A percentile compares a stretch with the other conserved stretches of the same genome.
Conservation (phyloP, 2,888 invertebrate species). For the Cosmia trapezina region DNA sequence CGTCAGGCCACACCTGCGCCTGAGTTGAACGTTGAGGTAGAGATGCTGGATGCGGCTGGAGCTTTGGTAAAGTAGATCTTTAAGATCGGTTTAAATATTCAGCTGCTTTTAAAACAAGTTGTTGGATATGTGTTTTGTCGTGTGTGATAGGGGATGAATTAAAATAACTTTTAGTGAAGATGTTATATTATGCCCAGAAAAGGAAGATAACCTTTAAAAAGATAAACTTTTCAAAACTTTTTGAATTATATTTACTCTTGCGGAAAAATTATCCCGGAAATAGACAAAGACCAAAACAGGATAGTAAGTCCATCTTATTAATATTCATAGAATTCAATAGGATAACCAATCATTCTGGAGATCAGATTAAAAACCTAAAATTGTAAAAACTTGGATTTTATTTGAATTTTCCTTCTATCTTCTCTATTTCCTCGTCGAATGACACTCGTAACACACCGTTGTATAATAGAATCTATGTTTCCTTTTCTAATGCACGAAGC, state of each 20-base stretch:
- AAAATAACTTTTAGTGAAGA: no score
- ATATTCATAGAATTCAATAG: neutral
- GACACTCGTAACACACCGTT: conserved; percentile 23
- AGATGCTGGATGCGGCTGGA: conserved; percentile 39
- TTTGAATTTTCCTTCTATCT: conserved; percentile 16
- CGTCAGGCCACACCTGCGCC: conserved; percentile 69
- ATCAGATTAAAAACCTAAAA: neutral
- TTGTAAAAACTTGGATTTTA: no score
- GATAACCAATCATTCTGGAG: neutral
- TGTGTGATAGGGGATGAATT: no score
- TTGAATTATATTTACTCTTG: neutral
- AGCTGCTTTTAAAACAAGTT: neutral
- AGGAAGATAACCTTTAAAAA: no score
- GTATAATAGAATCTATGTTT: conserved; percentile 53
- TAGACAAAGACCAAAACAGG: neutral
- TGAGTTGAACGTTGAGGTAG: conserved; percentile 47
- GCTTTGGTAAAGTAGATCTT: neutral
- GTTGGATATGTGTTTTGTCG: neutral
- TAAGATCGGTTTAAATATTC: neutral
- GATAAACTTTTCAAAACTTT: no score
- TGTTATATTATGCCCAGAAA: no score
- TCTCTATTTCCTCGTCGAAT: conserved; percentile 26
- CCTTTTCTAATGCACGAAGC: conserved; percentile 37
- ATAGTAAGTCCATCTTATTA: neutral
- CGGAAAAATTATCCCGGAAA: neutral